Percentiles rank a stretch among this genome's conserved stretches.
Conservation (phyloP, 2,797 vertebrate genomes). For the Lutjanus campechanus region DNA sequence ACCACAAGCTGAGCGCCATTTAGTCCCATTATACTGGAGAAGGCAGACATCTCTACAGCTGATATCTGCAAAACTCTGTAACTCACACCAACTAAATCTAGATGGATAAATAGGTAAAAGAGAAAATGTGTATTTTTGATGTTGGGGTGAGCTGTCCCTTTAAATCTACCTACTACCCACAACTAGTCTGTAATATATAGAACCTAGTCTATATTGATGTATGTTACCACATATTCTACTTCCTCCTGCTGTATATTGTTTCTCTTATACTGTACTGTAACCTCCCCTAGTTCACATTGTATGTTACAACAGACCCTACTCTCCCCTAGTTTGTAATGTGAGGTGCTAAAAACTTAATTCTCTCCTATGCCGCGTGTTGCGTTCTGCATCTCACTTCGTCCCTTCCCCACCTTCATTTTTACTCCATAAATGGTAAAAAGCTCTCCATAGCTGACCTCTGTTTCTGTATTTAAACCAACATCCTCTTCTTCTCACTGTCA, state of each 20-base stretch:
- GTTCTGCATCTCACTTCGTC: not conserved
- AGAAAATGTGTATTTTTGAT: no score
- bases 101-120: no score
- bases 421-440: not conserved
- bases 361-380: no score
- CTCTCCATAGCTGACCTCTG: no score
- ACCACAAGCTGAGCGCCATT: no score
- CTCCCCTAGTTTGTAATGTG: not conserved
- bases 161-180: not conserved
- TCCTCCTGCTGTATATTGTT: not conserved
- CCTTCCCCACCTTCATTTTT: not conserved
- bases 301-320: no score
- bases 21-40: no score
- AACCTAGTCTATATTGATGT: not conserved
- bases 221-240: not conserved
- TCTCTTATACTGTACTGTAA: not conserved
- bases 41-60: no score
- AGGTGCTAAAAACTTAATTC: not conserved
- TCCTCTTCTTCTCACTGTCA: conserved; percentile 1
- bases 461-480: not conserved
- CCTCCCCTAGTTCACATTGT: no score
- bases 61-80: no score
- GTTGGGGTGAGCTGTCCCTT: no score
- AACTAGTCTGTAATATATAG: not conserved
- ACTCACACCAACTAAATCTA: no score